These are phyloP conservation scores for Lottia gigantea DNA, from an alignment of 2,888 invertebrate species.

Conservation along the genomic window DNA sequence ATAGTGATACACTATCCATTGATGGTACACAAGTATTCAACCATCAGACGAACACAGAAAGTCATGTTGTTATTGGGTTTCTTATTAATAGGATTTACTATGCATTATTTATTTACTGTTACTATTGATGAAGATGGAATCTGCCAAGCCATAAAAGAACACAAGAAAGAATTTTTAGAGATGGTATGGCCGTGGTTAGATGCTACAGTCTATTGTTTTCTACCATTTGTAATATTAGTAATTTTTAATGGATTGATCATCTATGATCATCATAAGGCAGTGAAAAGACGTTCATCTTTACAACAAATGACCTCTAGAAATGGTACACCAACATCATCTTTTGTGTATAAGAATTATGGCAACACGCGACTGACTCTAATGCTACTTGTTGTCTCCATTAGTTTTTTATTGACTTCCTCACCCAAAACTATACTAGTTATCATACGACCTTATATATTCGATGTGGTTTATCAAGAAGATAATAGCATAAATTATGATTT, in stretches of 20 bases:
- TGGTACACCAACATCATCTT: neutral
- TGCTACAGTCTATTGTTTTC: constrained; percentile 52
- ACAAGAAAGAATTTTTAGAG: constrained; percentile 42
- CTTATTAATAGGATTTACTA: constrained; percentile 38
- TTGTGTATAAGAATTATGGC: constrained; percentile 12
- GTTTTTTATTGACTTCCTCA: constrained; percentile 49
- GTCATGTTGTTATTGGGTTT: constrained; percentile 32
- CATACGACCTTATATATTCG: constrained; percentile 41
- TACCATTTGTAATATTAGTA: constrained; percentile 48
- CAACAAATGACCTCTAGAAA: constrained; percentile 17
- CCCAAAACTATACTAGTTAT: constrained; percentile 51
- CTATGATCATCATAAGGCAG: constrained; percentile 35
- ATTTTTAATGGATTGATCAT: constrained; percentile 57
- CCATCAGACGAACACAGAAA: constrained; percentile 41
- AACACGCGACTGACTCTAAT: constrained; percentile 45
- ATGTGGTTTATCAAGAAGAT: constrained; percentile 28
- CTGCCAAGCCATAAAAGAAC: constrained; percentile 35
- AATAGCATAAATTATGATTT: constrained; percentile 32
- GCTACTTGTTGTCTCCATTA: constrained; percentile 49
- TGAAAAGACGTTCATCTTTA: constrained; percentile 27
- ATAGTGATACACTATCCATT: constrained; percentile 54
- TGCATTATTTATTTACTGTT: constrained; percentile 50
- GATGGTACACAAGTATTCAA: constrained; percentile 40
- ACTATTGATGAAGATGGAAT: constrained; percentile 31
- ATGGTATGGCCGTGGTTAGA: constrained; percentile 56